Conservation (phyloP, 2,113 vertebrate species). For the Notiomystis cincta region DNA sequence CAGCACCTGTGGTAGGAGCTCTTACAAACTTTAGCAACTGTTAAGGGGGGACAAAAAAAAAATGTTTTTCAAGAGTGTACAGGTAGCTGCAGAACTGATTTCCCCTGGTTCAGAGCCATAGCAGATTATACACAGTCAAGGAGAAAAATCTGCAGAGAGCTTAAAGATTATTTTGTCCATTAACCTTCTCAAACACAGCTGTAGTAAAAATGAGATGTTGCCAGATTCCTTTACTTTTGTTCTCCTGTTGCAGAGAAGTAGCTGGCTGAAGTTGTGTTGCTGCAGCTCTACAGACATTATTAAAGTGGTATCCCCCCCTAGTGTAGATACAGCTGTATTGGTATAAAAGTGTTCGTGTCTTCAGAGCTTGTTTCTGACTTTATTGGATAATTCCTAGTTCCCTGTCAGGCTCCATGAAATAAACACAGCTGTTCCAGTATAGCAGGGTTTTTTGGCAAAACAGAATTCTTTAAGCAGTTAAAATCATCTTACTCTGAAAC, state of each 20-base stretch:
- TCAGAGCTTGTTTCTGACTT: background rate
- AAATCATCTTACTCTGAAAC: background rate
- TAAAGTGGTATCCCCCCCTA: slow-evolving; percentile 53
- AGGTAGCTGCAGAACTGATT: background rate
- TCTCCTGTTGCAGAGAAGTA: background rate
- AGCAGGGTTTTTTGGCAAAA: background rate
- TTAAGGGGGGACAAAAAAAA: background rate
- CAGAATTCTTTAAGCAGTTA: background rate
- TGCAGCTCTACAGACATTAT: background rate
- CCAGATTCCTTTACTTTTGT: background rate
- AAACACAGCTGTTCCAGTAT: slow-evolving; percentile 6
- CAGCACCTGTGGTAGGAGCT: background rate
- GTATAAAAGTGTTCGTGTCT: background rate
- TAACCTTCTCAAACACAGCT: slow-evolving; percentile 23
- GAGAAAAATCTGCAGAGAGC: background rate
- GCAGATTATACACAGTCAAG: background rate
- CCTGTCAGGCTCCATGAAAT: background rate
- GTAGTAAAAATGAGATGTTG: background rate
- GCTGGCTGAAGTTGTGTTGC: background rate
- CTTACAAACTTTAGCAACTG: background rate
- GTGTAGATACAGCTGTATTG: slow-evolving; percentile 38
- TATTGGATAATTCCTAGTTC: background rate
- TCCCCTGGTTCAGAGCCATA: background rate
- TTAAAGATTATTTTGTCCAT: slow-evolving; percentile 13
- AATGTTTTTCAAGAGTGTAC: background rate